Conservation (phyloP, 1,140 invertebrate genomes). For the Megathymus violae region DNA sequence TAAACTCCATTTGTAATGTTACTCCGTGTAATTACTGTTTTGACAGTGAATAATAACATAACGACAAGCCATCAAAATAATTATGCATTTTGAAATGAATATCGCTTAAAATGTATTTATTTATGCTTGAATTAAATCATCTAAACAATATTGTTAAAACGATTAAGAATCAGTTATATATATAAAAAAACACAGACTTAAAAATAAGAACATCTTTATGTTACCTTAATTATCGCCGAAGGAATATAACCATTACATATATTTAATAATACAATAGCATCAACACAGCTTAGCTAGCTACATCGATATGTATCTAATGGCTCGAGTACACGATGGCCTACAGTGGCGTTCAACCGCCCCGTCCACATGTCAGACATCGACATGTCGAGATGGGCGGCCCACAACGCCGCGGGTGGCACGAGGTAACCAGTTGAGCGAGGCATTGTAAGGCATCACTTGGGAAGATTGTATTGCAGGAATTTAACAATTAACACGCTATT, state of each 20-base stretch:
- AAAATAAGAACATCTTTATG: constrained; percentile 16
- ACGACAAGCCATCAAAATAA: constrained; percentile 2
- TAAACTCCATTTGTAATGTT: no score
- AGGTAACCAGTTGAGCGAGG: neutral
- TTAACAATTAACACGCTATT: neutral
- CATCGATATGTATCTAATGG: constrained; percentile 44
- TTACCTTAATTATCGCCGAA: constrained; percentile 15
- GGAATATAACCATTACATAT: constrained; percentile 17
- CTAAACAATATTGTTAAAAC: neutral
- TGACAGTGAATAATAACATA: no score
- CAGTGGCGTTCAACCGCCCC: neutral
- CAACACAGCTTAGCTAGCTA: constrained; percentile 37
- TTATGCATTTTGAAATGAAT: neutral
- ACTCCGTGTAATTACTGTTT: neutral
- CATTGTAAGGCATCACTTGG: neutral
- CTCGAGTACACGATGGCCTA: constrained; percentile 20
- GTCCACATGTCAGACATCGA: neutral
- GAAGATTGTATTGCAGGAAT: neutral
- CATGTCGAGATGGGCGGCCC: no score
- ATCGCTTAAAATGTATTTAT: neutral
- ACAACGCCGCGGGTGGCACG: no score
- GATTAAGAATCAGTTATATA: neutral
- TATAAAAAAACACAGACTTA: constrained; percentile 14
- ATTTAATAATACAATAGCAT: constrained; percentile 8
- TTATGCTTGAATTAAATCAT: neutral